Evolutionary conservation across 2,113 vertebrate genomes (phyloP).

Genomic region (Empidonax alnorum): DNA sequence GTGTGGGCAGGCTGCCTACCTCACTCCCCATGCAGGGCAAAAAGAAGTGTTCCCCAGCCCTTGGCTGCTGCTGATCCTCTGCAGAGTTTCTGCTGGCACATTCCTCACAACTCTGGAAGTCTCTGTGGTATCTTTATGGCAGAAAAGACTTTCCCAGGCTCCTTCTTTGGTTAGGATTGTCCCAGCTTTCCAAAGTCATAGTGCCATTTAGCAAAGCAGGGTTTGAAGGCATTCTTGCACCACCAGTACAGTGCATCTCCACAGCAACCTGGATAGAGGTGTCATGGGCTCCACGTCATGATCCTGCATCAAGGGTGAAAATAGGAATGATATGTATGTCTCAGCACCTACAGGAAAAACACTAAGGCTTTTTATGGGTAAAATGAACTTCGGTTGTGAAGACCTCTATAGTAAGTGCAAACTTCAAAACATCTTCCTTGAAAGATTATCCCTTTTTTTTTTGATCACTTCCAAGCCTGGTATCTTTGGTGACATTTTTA

Average conservation of each 20-base stretch:
- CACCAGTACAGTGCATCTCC: accelerated
- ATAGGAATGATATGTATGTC: accelerated
- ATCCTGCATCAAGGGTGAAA: not conserved
- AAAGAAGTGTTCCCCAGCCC: not conserved
- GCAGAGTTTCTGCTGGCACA: accelerated
- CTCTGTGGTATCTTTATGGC: not conserved
- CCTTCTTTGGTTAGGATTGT: not conserved
- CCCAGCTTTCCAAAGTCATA: not conserved
- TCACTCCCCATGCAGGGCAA: accelerated
- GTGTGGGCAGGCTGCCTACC: not conserved
- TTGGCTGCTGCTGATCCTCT: not conserved
- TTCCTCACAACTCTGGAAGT: not conserved
- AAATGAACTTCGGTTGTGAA: not conserved
- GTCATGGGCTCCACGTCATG: not conserved
- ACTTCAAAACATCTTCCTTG: constrained; percentile 53
- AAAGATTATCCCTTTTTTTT: constrained; percentile 11
- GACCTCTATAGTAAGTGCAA: not conserved
- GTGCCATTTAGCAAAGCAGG: not conserved
- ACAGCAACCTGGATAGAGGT: not conserved
- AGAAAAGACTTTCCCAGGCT: not conserved
- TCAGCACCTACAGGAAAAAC: not conserved
- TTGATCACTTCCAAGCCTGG: constrained; percentile 10
- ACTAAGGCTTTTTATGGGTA: not conserved
- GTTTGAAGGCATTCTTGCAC: not conserved
- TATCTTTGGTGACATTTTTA: constrained; percentile 61